These are phyloP conservation scores for Brachionus asplanchnoidis DNA, from an alignment of 1,140 invertebrate genomes.

Conservation along the genomic window DNA sequence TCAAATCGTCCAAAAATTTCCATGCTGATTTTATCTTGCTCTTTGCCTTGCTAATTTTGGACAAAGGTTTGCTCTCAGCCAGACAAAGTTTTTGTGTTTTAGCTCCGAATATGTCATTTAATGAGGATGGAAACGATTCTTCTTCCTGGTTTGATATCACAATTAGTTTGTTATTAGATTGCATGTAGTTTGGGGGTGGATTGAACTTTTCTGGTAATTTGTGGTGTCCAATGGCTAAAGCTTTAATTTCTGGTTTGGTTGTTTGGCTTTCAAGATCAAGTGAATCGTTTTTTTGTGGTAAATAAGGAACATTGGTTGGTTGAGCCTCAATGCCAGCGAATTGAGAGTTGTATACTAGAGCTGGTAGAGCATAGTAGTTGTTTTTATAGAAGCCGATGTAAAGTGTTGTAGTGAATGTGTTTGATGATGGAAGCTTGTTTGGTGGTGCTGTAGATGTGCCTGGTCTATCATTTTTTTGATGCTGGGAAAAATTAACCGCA, in stretches of 20 bases:
- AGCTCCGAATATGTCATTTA: background rate
- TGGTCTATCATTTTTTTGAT: background rate
- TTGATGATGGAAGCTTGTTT: constrained; percentile 11
- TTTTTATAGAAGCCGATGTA: constrained; percentile 84
- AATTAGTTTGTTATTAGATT: constrained; percentile 34
- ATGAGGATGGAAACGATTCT: background rate
- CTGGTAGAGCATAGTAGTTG: constrained; percentile 82
- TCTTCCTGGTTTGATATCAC: constrained; percentile 15
- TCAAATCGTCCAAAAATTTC: background rate
- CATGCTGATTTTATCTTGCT: background rate
- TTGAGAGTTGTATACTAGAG: constrained; percentile 58
- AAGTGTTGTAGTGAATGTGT: constrained; percentile 70
- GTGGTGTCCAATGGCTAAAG: background rate
- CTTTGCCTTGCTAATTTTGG: background rate
- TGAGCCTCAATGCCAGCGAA: background rate
- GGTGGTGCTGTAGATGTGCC: background rate
- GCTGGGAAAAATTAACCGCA: constrained; percentile 52
- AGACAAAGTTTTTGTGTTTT: background rate
- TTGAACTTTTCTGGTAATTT: constrained; percentile 35
- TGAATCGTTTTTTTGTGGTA: background rate
- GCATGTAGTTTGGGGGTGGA: constrained; percentile 20
- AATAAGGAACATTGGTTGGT: background rate
- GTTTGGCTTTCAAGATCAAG: background rate
- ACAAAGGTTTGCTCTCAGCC: background rate
- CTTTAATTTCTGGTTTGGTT: constrained; percentile 44